These are phyloP conservation scores for Bucorvus abyssinicus DNA, from an alignment of 2,797 vertebrate genomes.

Conservation along the genomic window DNA sequence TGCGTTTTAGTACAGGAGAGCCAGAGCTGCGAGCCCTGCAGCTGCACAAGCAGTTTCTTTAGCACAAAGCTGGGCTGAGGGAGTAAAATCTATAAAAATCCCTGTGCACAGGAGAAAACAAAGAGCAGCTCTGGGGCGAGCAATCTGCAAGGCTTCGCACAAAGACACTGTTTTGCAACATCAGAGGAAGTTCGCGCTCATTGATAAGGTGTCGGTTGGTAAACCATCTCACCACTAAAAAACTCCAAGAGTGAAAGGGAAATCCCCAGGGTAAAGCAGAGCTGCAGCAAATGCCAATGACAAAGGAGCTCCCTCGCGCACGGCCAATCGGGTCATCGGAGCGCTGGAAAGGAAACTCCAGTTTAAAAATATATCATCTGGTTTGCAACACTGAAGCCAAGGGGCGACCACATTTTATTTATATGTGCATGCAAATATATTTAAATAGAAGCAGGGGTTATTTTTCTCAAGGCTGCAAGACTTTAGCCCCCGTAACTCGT, in stretches of 20 bases:
- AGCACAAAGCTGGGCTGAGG: background rate
- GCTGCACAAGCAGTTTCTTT: background rate
- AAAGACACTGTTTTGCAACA: conserved; percentile 49
- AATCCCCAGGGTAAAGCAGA: conserved; percentile 64
- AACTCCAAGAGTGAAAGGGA: conserved; percentile 73
- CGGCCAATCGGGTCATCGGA: conserved; percentile 43
- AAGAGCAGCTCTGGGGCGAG: background rate
- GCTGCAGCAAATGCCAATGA: conserved; percentile 30
- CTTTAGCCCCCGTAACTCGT: background rate
- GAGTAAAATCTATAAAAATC: background rate
- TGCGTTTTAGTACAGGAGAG: background rate
- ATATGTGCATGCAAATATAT: background rate
- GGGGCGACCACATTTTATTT: conserved; percentile 42
- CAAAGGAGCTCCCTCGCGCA: background rate
- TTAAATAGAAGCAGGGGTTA: background rate
- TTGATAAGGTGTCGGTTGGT: conserved; percentile 63
- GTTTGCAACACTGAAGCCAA: conserved; percentile 34
- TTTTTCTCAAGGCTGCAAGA: background rate
- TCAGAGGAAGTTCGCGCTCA: conserved; percentile 61
- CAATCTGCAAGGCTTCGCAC: background rate
- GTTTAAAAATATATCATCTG: conserved; percentile 44
- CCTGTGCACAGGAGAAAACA: background rate
- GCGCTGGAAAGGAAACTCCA: conserved; percentile 49
- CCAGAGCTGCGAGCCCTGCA: background rate
- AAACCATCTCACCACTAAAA: conserved; percentile 73